These are phyloP conservation scores for Rhadinocentrus ornatus DNA, from an alignment of 2,797 vertebrate genomes.

Conservation along the genomic window DNA sequence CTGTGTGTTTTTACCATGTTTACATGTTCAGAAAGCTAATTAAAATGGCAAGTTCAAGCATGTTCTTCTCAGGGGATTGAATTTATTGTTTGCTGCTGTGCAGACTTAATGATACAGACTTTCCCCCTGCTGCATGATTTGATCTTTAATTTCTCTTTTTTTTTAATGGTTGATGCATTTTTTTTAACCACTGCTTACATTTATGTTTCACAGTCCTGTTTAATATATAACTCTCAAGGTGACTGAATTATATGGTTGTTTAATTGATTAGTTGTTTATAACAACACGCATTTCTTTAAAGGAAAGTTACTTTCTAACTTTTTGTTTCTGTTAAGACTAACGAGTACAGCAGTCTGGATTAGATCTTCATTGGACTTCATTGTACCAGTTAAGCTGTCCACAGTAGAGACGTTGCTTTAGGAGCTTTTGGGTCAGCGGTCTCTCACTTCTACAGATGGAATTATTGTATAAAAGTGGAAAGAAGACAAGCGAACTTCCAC, in stretches of 20 bases:
- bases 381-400: conserved; percentile 35
- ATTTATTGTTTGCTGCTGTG: conserved; percentile 15
- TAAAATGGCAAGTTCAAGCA: conserved; percentile 77
- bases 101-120: conserved; percentile 11
- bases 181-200: conserved; percentile 7
- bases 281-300: conserved; percentile 4
- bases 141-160: conserved; percentile 9
- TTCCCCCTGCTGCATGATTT: background rate
- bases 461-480: background rate
- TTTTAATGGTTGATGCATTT: conserved; percentile 28
- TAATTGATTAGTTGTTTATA: background rate
- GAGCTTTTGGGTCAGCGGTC: conserved; percentile 41
- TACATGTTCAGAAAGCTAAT: conserved; percentile 72
- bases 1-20: conserved; percentile 62
- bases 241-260: background rate
- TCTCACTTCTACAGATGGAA: background rate
- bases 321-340: conserved; percentile 16
- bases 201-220: background rate
- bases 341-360: conserved; percentile 1
- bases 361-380: conserved; percentile 25
- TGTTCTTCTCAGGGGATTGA: conserved; percentile 60
- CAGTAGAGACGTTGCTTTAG: conserved; percentile 36
- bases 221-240: background rate
- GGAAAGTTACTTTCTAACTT: conserved; percentile 24
- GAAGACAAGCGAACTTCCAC: conserved; percentile 6